phyloP scores from a whole-genome alignment of 2,888 invertebrate genomes.

The Drosophila algonquin region DNA sequence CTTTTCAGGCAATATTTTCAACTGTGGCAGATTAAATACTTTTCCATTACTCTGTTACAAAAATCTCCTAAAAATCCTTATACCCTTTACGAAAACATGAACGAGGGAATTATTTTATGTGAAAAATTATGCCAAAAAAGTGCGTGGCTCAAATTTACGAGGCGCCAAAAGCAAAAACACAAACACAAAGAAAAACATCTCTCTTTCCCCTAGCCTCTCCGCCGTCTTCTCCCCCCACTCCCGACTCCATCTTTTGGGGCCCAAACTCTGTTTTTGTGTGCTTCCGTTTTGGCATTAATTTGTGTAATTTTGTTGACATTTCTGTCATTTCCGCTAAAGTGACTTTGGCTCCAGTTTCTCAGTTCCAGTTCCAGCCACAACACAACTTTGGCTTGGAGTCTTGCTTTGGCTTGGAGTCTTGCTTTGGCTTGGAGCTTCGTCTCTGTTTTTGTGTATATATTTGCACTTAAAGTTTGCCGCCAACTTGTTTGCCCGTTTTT shows the following conservation, averaged over 20 bases:
- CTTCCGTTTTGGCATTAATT: slow-evolving; percentile 42
- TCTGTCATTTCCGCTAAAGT: slow-evolving; percentile 46
- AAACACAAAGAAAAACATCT: background rate
- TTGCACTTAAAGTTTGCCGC: slow-evolving; percentile 50
- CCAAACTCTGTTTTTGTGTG: slow-evolving; percentile 8
- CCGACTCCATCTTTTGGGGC: too few species aligned
- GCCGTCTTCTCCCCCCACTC: background rate
- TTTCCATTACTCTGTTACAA: background rate
- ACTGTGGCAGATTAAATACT: too few species aligned
- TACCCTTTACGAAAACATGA: background rate
- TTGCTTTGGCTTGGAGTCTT: background rate
- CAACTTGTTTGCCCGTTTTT: slow-evolving; percentile 39
- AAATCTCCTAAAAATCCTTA: background rate
- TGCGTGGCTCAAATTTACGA: background rate
- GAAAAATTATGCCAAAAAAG: background rate
- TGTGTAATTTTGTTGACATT: slow-evolving; percentile 53
- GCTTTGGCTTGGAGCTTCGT: background rate
- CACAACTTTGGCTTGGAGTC: background rate
- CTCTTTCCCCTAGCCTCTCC: background rate
- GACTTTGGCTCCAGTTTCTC: slow-evolving; percentile 16
- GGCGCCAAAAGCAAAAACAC: background rate
- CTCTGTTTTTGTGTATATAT: slow-evolving; percentile 35
- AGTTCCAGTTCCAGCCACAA: slow-evolving; percentile 2
- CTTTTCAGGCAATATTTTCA: too few species aligned
- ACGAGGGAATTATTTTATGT: background rate